Percentiles rank a stretch among this genome's conserved stretches.
These are phyloP conservation scores for human DNA, from an alignment of 2,113 vertebrate species.

Conservation along the genomic window GRCh38 chr21:43773001-43773500, in stretches of 20 bases:
- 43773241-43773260: neutral
- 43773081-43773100: too few relatives aligned
- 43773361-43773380: too few relatives aligned
- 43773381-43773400: accelerated
- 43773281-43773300: accelerated
- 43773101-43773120: too few relatives aligned
- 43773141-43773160: too few relatives aligned
- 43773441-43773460: accelerated
- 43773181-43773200: neutral
- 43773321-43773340: neutral
- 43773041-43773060: too few relatives aligned
- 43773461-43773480: accelerated
- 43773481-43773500: accelerated
- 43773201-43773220: accelerated
- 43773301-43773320: accelerated
- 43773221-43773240: accelerated
- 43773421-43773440: neutral
- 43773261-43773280: neutral
- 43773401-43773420: too few relatives aligned
- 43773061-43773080: too few relatives aligned
- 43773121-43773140: too few relatives aligned
- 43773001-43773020: too few relatives aligned
- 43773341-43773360: neutral
- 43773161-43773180: too few relatives aligned
- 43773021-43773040: too few relatives aligned